Base-by-base conservation (phyloP, 2,888 invertebrate species). In the Drosophila incognita region DNA sequence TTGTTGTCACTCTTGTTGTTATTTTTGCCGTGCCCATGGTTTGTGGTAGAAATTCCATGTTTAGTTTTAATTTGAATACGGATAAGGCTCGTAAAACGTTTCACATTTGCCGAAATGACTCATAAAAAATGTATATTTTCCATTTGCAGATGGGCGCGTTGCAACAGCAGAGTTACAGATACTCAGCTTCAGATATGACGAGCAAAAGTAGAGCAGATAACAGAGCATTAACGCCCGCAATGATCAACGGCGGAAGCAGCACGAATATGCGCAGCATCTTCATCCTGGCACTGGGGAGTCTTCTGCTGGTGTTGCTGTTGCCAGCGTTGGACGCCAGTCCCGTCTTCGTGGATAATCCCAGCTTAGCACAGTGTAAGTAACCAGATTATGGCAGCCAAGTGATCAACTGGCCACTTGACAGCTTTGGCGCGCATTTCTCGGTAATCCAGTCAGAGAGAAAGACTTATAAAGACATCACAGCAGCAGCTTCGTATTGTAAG, bases 311-410 rank as follows among this genome's bases (percentile, higher is more conserved):
- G 38, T 38, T 74, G 56, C 40, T 74, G 59, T 38, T 63, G 76
- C 67, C 63, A 24, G n/a, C 76, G 29, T 33, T 46, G 31, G 71
- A 85, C 79, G 91, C 91, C 74, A 93, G 77, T 79, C 93, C 93
- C 72, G 92, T 93, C 67, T 93, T 93, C 73, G 92, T 93, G 86
- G 92, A 93, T 91, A 93, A 93, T 92, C 93, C 93, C 84, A 93
- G 92, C 85, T 90, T 93, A 92, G 92, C 93, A 69, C 93, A 93
- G 74, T 93, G 93, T 93, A 92, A 93, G 93, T 93, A 91, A 52
- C 46, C 46, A 52, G 52, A 64, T 57, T 68, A 69, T 61, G 51
- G 77, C 21, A 58, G 49, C 40, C 35, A 54, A 49, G 8, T 51
- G 40, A 61, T 48, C 63, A 35, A 74, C n/a, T 56, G 36, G 42